A percentile compares a stretch with the other conserved stretches of the same genome.
Conservation (phyloP, 1,140 invertebrate genomes). For the Sipha flava region DNA sequence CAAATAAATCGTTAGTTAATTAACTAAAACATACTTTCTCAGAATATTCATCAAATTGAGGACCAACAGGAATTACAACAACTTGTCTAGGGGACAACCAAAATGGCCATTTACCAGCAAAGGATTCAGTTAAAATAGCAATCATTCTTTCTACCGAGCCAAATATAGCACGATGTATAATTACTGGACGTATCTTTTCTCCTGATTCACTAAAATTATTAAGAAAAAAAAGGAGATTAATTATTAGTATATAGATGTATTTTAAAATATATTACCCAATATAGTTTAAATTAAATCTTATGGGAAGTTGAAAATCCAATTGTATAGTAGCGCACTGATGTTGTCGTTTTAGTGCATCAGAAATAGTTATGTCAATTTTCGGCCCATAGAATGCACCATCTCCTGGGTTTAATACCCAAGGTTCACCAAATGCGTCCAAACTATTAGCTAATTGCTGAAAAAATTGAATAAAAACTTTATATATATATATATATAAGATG, state of each 20-base stretch:
- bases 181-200: slow-evolving; percentile 87
- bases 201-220: slow-evolving; percentile 62
- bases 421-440: slow-evolving; percentile 72
- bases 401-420: slow-evolving; percentile 82
- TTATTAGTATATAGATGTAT: neutral
- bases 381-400: slow-evolving; percentile 99
- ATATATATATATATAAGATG: neutral
- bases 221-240: slow-evolving; percentile 26
- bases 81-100: slow-evolving; percentile 94
- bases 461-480: slow-evolving; percentile 19
- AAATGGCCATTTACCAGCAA: slow-evolving; percentile 97
- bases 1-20: neutral
- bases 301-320: slow-evolving; percentile 94
- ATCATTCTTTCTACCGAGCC: slow-evolving; percentile 98
- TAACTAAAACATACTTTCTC: slow-evolving; percentile 50
- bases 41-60: slow-evolving; percentile 79
- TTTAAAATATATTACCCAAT: slow-evolving; percentile 51
- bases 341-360: slow-evolving; percentile 78
- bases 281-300: slow-evolving; percentile 79
- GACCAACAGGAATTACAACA: slow-evolving; percentile 82
- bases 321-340: slow-evolving; percentile 98
- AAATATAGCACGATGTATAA: slow-evolving; percentile 94
- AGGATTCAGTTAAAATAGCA: slow-evolving; percentile 93
- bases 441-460: slow-evolving; percentile 68
- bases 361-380: slow-evolving; percentile 98